A percentile compares a stretch with the other conserved stretches of the same genome.
Evolutionary conservation across 2,113 vertebrate species (phyloP).

Genomic region (Noctilio leporinus): DNA sequence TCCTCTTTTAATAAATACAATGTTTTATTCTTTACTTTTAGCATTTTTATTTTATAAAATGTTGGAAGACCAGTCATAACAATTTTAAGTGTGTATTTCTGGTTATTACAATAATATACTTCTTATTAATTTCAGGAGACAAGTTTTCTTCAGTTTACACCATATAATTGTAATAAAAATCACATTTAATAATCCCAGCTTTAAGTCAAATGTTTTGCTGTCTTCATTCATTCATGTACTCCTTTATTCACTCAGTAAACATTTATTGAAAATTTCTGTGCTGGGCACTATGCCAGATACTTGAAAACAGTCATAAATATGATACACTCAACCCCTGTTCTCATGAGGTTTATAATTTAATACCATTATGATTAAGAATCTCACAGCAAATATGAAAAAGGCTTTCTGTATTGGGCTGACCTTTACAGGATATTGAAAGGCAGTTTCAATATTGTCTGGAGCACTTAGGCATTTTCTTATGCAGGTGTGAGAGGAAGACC

Average conservation of each 20-base stretch:
- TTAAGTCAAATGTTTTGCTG: conserved; percentile 25
- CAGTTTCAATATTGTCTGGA: conserved; percentile 46
- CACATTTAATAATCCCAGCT: background rate
- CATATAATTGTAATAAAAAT: conserved; percentile 7
- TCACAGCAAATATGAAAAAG: conserved; percentile 49
- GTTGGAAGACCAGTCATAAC: background rate
- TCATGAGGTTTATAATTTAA: conserved; percentile 60
- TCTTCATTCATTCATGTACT: conserved; percentile 1
- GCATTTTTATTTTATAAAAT: background rate
- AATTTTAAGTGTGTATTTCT: background rate
- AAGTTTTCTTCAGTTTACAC: background rate
- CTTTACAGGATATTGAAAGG: conserved; percentile 54
- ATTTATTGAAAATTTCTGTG: conserved; percentile 44
- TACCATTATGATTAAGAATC: conserved; percentile 51
- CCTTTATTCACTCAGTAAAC: conserved; percentile 42
- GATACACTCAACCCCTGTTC: conserved; percentile 23
- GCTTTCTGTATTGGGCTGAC: conserved; percentile 43
- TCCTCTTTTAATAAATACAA: background rate
- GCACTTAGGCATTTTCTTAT: conserved; percentile 13
- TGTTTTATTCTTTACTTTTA: background rate
- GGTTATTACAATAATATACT: background rate
- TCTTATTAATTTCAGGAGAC: conserved; percentile 20
- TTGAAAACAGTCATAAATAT: conserved; percentile 48
- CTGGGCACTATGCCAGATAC: background rate
- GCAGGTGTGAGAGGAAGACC: background rate